Evolutionary conservation across 2,113 vertebrate genomes (phyloP).

Genomic region (Megatriorchis doriae): DNA sequence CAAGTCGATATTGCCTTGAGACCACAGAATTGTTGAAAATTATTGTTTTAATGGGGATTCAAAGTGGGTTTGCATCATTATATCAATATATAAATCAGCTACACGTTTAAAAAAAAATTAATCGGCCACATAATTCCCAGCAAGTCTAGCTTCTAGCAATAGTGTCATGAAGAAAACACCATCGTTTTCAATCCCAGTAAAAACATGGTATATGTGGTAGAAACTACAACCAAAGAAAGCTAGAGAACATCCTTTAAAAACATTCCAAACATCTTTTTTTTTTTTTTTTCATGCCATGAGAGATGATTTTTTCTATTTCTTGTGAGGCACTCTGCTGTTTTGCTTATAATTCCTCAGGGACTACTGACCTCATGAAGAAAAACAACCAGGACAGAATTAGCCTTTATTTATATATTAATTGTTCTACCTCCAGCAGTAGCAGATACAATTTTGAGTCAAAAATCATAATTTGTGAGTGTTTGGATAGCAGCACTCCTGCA

Average conservation of each 20-base stretch:
- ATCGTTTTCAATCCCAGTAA: background rate
- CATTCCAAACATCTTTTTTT: conserved; percentile 57
- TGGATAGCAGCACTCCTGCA: background rate
- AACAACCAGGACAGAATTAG: conserved; percentile 57
- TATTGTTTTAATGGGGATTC: conserved; percentile 18
- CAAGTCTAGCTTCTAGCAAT: background rate
- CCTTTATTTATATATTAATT: conserved; percentile 53
- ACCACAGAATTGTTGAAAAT: conserved; percentile 38
- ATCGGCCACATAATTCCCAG: background rate
- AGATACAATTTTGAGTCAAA: conserved; percentile 19
- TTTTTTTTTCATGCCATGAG: conserved; percentile 37
- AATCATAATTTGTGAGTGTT: background rate
- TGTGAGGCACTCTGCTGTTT: conserved; percentile 33
- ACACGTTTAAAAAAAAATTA: background rate
- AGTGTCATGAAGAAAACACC: background rate
- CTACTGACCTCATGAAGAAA: conserved; percentile 54
- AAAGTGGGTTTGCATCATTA: background rate
- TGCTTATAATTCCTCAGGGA: conserved; percentile 46
- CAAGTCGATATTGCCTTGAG: background rate
- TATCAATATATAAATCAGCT: conserved; percentile 42
- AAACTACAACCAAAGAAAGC: conserved; percentile 57
- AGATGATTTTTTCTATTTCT: conserved; percentile 47
- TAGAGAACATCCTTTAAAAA: conserved; percentile 58
- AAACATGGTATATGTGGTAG: conserved; percentile 18
- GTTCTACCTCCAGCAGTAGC: conserved; percentile 41